Conservation (phyloP, 2,113 vertebrate species). For the Prunella fulvescens region DNA sequence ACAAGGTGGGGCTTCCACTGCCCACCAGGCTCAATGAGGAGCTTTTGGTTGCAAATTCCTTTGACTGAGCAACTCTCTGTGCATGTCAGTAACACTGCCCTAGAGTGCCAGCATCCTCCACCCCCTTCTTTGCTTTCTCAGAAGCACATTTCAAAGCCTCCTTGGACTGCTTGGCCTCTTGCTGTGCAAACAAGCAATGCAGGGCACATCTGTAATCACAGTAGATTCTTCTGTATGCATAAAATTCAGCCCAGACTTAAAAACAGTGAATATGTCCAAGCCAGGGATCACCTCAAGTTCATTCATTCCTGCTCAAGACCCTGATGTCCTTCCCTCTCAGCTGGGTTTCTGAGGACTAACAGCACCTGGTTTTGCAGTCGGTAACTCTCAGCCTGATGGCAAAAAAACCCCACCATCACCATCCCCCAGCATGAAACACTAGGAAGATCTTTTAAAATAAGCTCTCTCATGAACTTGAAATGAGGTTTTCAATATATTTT, state of each 20-base stretch:
- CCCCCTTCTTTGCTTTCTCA: not conserved
- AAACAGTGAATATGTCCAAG: not conserved
- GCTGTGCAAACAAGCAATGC: not conserved
- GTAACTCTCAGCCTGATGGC: not conserved
- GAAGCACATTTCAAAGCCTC: conserved; percentile 10
- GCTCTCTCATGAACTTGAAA: not conserved
- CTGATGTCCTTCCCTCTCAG: not conserved
- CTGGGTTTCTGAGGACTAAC: not conserved
- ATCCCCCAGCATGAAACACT: not conserved
- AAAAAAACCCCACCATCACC: not conserved
- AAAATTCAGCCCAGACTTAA: not conserved
- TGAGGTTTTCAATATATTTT: not conserved
- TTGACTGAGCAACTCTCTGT: not conserved
- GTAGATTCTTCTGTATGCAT: not conserved
- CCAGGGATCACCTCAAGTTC: not conserved
- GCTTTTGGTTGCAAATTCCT: conserved; percentile 24
- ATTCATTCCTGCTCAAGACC: not conserved
- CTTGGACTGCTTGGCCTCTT: not conserved
- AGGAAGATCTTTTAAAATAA: not conserved
- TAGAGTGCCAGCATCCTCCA: not conserved
- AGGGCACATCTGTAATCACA: not conserved
- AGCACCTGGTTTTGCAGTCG: not conserved
- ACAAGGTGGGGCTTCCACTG: conserved; percentile 9
- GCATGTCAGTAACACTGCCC: not conserved
- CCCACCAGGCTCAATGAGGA: not conserved